Evolutionary conservation across 2,888 invertebrate genomes (phyloP), one percentile per base, ranked within the genome.

Genomic region (Xylota sylvarum): DNA sequence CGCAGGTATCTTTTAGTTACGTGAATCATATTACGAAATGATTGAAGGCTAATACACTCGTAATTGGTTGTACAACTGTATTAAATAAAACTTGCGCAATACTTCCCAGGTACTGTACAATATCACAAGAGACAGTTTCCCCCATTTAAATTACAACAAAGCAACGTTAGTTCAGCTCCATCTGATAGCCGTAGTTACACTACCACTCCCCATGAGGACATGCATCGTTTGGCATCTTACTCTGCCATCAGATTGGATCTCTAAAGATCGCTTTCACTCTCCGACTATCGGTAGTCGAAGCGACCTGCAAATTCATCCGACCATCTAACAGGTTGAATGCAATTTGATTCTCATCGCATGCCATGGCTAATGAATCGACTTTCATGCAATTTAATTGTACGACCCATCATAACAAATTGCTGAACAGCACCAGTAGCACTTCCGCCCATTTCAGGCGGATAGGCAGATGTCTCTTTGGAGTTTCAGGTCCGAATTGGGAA

Each of bases 151-250:
- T 30, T 10, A 17, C 46, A 30, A 40, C 23, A 40, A 40, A 60
- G 7, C n/a, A 23, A 2, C 58, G 1, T 56, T 27, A 56, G 52
- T 43, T 52, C 40, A 17, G 55, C 56, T 55, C 7, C 30, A 46
- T 56, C 19, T 30, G 32, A 48, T 48, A 14, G 62, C 14, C 1
- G 27, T 67, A 35, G 14, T 9, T 23, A 35, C 6, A 14, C 40
- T 35, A 43, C 43, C 56, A 56, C 69, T 17, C 70, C 70, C 69
- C 32, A 40, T 40, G 52, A 67, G 50, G 70, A 70, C 12, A 46
- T 56, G 70, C 56, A 40, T 70, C 56, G 32, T 52, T 69, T 56
- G 55, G 55, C 17, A 32, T 32, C 7, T n/a, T 17, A 65, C 6
- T 40, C 19, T 12, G 19, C 1, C 7, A 9, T 23, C 6, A 7